phyloP scores from a whole-genome alignment of 2,888 invertebrate species.

The Meganola albula region DNA sequence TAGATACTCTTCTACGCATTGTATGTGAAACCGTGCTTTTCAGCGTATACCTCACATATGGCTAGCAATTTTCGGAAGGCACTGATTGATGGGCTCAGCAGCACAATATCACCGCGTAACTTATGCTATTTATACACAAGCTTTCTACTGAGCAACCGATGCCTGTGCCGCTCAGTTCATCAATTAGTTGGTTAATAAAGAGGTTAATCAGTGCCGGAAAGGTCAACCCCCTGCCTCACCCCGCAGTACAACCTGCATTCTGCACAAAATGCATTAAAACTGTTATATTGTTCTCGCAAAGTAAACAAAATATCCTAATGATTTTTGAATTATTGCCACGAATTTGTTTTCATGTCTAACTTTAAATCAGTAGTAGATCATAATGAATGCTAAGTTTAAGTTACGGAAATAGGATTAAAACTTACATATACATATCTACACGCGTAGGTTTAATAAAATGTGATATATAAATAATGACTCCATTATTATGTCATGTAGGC shows the following conservation, averaged over 20 bases:
- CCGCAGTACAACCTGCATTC: conserved; percentile 21
- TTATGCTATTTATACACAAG: conserved; percentile 2
- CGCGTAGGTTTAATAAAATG: too few species aligned
- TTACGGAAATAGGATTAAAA: too few species aligned
- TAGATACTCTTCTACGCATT: conserved; percentile 1
- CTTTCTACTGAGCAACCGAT: conserved; percentile 1
- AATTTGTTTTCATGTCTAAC: too few species aligned
- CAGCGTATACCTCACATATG: not conserved
- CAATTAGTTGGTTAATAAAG: conserved; percentile 9
- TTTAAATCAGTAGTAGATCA: too few species aligned
- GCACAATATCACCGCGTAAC: conserved; percentile 4
- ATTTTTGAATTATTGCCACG: too few species aligned
- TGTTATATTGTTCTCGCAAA: too few species aligned
- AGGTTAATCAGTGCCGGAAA: conserved; percentile 22
- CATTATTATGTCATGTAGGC: too few species aligned
- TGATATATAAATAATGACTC: too few species aligned
- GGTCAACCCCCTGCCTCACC: conserved; percentile 23
- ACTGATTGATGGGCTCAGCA: conserved; percentile 3
- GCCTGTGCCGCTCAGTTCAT: conserved; percentile 1
- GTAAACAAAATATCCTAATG: too few species aligned
- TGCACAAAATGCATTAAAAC: too few species aligned
- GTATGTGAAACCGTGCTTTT: conserved; percentile 1
- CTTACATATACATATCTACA: too few species aligned
- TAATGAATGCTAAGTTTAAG: too few species aligned
- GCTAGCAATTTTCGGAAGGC: not conserved